phyloP scores from a whole-genome alignment of 1,140 invertebrate genomes.

The Philopotamus ludificatus region DNA sequence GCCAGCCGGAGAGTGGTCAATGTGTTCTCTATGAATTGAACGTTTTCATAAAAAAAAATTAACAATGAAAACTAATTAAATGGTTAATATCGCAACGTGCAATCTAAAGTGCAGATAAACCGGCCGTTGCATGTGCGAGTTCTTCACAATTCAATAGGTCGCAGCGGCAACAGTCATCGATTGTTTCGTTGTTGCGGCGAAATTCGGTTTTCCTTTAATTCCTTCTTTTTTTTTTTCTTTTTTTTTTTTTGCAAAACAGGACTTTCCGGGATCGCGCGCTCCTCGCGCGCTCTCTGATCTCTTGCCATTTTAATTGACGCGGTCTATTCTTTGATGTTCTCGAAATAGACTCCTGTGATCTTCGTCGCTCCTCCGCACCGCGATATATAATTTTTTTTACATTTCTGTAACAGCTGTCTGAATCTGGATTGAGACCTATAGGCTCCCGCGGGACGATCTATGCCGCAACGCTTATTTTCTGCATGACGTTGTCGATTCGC shows the following conservation, averaged over 20 bases:
- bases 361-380: not conserved
- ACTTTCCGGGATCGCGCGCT: not conserved
- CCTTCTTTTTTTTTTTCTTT: not conserved
- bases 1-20: too few relatives aligned
- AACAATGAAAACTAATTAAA: too few relatives aligned
- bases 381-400: not conserved
- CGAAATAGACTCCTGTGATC: conserved; percentile 20
- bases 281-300: conserved; percentile 11
- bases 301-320: conserved; percentile 26
- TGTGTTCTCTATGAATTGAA: too few relatives aligned
- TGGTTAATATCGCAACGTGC: not conserved
- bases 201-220: not conserved
- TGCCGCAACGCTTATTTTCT: conserved; percentile 5
- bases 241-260: not conserved
- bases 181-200: not conserved
- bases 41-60: too few relatives aligned
- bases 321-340: conserved; percentile 15
- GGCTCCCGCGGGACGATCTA: not conserved
- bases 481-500: too few relatives aligned
- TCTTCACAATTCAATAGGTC: too few relatives aligned
- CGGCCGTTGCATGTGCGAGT: too few relatives aligned
- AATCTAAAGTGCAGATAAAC: conserved; percentile 6
- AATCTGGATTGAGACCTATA: too few relatives aligned
- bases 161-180: not conserved
- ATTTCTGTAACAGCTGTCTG: not conserved